Evolutionary conservation across 2,113 vertebrate species (phyloP).

Genomic region (Paramisgurnus dabryanus): DNA sequence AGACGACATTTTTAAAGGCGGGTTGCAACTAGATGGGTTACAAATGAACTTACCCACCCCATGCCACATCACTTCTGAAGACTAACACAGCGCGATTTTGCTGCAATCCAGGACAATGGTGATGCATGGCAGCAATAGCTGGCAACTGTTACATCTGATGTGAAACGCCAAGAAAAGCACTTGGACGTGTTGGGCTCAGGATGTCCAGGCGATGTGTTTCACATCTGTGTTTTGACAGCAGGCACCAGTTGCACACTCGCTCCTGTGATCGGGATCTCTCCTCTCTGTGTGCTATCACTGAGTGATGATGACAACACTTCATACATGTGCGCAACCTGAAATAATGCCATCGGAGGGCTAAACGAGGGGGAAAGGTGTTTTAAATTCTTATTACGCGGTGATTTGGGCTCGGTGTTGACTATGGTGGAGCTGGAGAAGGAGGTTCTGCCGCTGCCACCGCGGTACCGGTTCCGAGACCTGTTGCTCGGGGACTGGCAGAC

Average conservation of each 20-base stretch:
- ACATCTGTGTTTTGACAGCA: constrained; percentile 1
- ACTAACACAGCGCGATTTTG: neutral
- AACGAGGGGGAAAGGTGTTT: constrained; percentile 6
- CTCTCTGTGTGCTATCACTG: neutral
- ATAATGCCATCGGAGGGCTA: constrained; percentile 1
- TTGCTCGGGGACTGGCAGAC: constrained; percentile 85
- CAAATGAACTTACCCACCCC: neutral
- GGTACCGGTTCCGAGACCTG: constrained; percentile 86
- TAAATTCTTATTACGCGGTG: neutral
- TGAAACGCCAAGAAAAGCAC: neutral
- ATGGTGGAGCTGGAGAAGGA: constrained; percentile 84
- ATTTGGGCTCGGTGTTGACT: constrained; percentile 21
- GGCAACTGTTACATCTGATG: constrained; percentile 12
- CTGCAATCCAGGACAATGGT: neutral
- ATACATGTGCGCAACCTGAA: constrained; percentile 3
- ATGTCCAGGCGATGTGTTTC: constrained; percentile 11
- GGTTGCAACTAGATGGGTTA: neutral
- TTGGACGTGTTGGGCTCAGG: neutral
- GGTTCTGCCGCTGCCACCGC: constrained; percentile 80
- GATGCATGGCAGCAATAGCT: constrained; percentile 18
- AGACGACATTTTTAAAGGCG: neutral
- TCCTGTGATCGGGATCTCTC: neutral
- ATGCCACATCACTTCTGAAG: neutral
- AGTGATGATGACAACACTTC: constrained; percentile 25
- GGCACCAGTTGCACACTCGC: constrained; percentile 13